A percentile compares a stretch with the other conserved stretches of the same genome.
Conservation (phyloP, 2,888 invertebrate genomes). For the Heliconius aoede region DNA sequence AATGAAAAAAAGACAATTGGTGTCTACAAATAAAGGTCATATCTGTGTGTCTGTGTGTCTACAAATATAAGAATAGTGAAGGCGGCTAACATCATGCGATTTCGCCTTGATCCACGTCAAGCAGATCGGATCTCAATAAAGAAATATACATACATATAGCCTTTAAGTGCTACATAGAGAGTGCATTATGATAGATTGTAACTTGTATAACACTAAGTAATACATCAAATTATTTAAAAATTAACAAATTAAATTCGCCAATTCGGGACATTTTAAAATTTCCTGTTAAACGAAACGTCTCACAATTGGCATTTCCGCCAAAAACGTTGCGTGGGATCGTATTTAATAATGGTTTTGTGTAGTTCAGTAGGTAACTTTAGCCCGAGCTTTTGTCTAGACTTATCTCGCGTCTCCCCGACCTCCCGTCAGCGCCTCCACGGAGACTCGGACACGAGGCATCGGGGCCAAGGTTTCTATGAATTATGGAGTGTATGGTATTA, state of each 20-base stretch:
- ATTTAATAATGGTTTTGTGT: conserved; percentile 22
- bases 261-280: background rate
- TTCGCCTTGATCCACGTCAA: conserved; percentile 70
- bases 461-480: conserved; percentile 81
- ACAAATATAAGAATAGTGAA: conserved; percentile 62
- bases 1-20: conserved; percentile 70
- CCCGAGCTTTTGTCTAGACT: conserved; percentile 38
- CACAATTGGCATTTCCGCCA: conserved; percentile 41
- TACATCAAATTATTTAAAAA: background rate
- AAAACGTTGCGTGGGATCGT: conserved; percentile 19
- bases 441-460: conserved; percentile 59
- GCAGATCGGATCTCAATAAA: conserved; percentile 47
- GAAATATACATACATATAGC: too few species aligned
- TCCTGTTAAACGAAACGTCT: conserved; percentile 31
- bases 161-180: too few species aligned
- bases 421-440: conserved; percentile 40
- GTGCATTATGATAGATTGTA: too few species aligned
- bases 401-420: conserved; percentile 43
- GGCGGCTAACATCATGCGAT: conserved; percentile 59
- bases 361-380: background rate
- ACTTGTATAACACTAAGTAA: conserved; percentile 3
- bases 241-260: background rate
- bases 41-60: too few species aligned
- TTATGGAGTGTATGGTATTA: conserved; percentile 82
- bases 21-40: conserved; percentile 71